Evolutionary conservation across 2,888 invertebrate genomes (phyloP).

Genomic region (Malacosoma neustria): DNA sequence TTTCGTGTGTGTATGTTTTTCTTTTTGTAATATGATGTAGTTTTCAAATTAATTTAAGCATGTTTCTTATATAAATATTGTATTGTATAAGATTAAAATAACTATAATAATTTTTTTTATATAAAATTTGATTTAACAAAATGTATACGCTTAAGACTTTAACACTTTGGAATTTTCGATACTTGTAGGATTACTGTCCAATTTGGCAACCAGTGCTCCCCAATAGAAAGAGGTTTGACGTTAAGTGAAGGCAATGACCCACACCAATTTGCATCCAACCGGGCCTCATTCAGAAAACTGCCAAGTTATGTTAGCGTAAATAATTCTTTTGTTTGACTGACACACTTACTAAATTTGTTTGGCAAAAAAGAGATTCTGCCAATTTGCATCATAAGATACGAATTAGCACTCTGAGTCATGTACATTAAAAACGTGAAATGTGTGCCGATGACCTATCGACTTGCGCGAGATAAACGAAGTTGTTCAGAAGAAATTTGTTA

Average conservation of each 20-base stretch:
- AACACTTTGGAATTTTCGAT: too few relatives aligned
- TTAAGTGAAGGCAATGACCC: slow-evolving; percentile 13
- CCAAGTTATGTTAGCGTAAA: slow-evolving; percentile 5
- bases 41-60: too few relatives aligned
- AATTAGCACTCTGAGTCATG: slow-evolving; percentile 22
- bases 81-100: too few relatives aligned
- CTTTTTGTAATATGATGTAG: too few relatives aligned
- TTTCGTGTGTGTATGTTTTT: too few relatives aligned
- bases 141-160: too few relatives aligned
- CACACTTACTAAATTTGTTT: slow-evolving; percentile 14
- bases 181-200: too few relatives aligned
- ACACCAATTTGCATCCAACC: slow-evolving; percentile 5
- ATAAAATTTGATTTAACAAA: too few relatives aligned
- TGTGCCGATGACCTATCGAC: slow-evolving; percentile 24
- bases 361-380: slow-evolving; percentile 17
- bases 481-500: slow-evolving; percentile 4
- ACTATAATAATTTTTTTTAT: too few relatives aligned
- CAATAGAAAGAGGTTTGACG: neutral
- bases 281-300: slow-evolving; percentile 7
- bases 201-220: too few relatives aligned
- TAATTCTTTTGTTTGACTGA: slow-evolving; percentile 21
- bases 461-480: neutral
- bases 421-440: slow-evolving; percentile 12
- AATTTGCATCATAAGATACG: slow-evolving; percentile 26
- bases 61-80: too few relatives aligned